Evolutionary conservation across 2,888 invertebrate genomes (phyloP).

Genomic region (Ormyrus rosae): DNA sequence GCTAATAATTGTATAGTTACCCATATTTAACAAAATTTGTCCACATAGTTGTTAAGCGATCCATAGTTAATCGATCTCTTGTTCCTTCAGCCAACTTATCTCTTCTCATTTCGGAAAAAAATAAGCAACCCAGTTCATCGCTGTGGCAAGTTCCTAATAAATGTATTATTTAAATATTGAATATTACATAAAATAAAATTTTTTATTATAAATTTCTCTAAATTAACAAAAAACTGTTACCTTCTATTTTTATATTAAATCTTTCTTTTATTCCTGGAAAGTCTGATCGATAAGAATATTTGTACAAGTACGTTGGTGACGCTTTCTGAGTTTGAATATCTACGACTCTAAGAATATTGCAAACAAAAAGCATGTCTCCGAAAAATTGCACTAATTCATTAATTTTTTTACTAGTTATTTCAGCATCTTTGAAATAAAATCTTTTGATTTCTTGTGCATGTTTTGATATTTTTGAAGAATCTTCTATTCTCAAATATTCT

Average conservation of each 20-base stretch:
- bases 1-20: conserved; percentile 56
- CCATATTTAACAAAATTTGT: conserved; percentile 69
- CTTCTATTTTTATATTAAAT: conserved; percentile 46
- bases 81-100: conserved; percentile 58
- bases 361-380: conserved; percentile 77
- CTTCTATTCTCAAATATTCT: conserved; percentile 68
- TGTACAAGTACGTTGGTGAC: conserved; percentile 78
- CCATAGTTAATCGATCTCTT: conserved; percentile 61
- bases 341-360: conserved; percentile 74
- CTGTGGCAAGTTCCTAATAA: conserved; percentile 78
- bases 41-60: conserved; percentile 67
- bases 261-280: conserved; percentile 41
- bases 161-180: background rate
- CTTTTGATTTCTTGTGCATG: conserved; percentile 72
- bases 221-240: conserved; percentile 25
- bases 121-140: conserved; percentile 80
- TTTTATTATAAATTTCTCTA: background rate
- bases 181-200: background rate
- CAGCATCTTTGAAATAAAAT: conserved; percentile 77
- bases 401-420: conserved; percentile 68
- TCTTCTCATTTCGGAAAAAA: conserved; percentile 69
- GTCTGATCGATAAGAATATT: conserved; percentile 77
- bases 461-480: conserved; percentile 64
- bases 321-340: conserved; percentile 73
- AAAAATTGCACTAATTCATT: conserved; percentile 77